phyloP scores from a whole-genome alignment of 2,113 vertebrate species.

The Cephalopterus ornatus region DNA sequence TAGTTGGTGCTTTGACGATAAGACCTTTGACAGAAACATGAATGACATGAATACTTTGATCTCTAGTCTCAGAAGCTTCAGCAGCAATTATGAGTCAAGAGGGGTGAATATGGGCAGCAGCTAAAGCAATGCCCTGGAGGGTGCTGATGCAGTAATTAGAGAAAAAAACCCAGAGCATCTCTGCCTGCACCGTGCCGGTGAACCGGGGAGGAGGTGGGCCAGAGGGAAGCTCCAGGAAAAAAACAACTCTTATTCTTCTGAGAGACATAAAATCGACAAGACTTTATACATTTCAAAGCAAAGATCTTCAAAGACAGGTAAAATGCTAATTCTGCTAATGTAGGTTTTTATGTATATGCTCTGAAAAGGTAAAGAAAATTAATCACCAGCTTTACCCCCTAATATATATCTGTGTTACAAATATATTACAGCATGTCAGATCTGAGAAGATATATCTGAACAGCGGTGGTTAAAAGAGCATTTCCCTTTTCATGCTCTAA shows the following conservation, averaged over 20 bases:
- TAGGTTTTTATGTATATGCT: slow-evolving; percentile 71
- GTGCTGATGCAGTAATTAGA: slow-evolving; percentile 47
- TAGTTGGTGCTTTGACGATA: slow-evolving; percentile 41
- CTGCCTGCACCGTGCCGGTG: not conserved
- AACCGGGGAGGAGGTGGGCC: not conserved
- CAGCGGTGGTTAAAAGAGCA: slow-evolving; percentile 51
- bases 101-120: slow-evolving; percentile 53
- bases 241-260: not conserved
- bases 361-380: slow-evolving; percentile 70
- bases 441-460: slow-evolving; percentile 59
- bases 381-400: slow-evolving; percentile 53
- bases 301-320: slow-evolving; percentile 74
- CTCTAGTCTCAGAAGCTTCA: slow-evolving; percentile 55
- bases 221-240: not conserved
- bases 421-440: slow-evolving; percentile 69
- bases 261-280: slow-evolving; percentile 14
- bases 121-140: slow-evolving; percentile 18
- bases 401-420: slow-evolving; percentile 56
- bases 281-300: slow-evolving; percentile 70
- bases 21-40: slow-evolving; percentile 57
- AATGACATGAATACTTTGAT: slow-evolving; percentile 56
- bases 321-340: slow-evolving; percentile 68
- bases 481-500: slow-evolving; percentile 63
- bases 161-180: not conserved
- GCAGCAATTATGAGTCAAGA: slow-evolving; percentile 61